Percentiles rank a stretch among this genome's conserved stretches.
phyloP scores from a whole-genome alignment of 2,797 vertebrate species.

The Uromys caudimaculatus region DNA sequence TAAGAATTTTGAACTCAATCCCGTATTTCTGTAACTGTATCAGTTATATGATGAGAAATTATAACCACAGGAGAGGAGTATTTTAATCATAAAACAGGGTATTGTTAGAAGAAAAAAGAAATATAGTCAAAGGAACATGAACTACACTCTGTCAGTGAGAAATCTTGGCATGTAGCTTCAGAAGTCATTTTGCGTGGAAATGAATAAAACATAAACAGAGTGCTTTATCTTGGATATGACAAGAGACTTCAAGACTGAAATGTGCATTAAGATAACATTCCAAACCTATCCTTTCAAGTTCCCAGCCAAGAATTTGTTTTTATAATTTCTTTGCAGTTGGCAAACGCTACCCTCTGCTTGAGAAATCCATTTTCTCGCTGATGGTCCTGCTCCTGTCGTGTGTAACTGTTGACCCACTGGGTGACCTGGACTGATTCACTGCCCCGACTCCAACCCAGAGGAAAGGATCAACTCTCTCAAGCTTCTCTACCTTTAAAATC shows the following conservation, averaged over 20 bases:
- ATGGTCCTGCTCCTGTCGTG: constrained; percentile 69
- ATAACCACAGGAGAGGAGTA: not conserved
- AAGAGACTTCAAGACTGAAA: constrained; percentile 86
- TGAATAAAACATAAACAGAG: constrained; percentile 86
- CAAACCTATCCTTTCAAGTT: constrained; percentile 89
- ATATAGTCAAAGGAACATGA: constrained; percentile 67
- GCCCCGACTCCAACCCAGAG: not conserved
- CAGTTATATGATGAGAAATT: constrained; percentile 29
- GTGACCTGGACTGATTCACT: not conserved
- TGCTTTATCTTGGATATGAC: constrained; percentile 87
- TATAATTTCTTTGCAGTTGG: constrained; percentile 88
- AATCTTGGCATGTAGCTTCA: constrained; percentile 68
- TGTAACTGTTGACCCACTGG: constrained; percentile 1
- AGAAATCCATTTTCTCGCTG: constrained; percentile 63
- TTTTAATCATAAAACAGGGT: constrained; percentile 62
- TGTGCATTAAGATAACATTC: constrained; percentile 90
- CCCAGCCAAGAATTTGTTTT: constrained; percentile 90
- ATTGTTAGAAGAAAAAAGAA: constrained; percentile 70
- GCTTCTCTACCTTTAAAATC: not conserved
- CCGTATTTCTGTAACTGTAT: constrained; percentile 51
- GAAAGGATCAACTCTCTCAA: not conserved
- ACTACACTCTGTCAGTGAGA: constrained; percentile 61
- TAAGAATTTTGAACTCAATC: constrained; percentile 50
- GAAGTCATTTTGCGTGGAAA: constrained; percentile 81
- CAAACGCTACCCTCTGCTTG: constrained; percentile 80